Evolutionary conservation across 2,797 vertebrate species (phyloP).

Genomic region (Propithecus deckenii): DNA sequence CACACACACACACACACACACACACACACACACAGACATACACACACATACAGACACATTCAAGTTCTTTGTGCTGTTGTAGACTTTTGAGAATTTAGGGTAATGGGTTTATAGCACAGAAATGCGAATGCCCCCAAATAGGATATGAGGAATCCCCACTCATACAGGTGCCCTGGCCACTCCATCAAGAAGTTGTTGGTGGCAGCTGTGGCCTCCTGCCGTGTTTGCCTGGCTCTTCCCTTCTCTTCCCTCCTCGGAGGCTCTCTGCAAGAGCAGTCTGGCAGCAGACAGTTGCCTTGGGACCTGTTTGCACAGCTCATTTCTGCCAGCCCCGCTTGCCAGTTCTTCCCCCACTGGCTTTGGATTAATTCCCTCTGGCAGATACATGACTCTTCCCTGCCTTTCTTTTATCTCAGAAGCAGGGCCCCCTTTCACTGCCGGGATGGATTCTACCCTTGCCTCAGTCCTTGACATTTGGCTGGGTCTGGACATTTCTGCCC

Average conservation of each 20-base stretch:
- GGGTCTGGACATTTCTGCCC: background rate
- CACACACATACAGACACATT: too few relatives aligned
- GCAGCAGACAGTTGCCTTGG: background rate
- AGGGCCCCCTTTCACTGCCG: background rate
- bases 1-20: too few relatives aligned
- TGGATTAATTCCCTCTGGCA: slow-evolving; percentile 48
- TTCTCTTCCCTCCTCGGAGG: background rate
- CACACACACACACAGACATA: too few relatives aligned
- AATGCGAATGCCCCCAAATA: too few relatives aligned
- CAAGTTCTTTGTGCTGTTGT: background rate
- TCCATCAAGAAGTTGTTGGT: background rate
- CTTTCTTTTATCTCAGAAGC: background rate
- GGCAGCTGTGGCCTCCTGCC: background rate
- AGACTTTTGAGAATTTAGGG: background rate
- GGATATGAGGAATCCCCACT: background rate
- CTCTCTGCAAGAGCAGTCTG: background rate
- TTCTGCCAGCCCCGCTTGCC: slow-evolving; percentile 22
- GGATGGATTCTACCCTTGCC: background rate
- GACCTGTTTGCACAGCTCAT: slow-evolving; percentile 30
- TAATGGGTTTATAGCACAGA: background rate
- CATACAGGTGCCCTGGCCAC: background rate
- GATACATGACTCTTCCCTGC: background rate
- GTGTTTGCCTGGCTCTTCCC: fast-evolving
- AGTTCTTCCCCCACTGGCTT: background rate
- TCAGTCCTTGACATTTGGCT: background rate